A percentile compares a stretch with the other conserved stretches of the same genome.
phyloP scores from a whole-genome alignment of 2,113 vertebrate species.

The Vombatus ursinus region DNA sequence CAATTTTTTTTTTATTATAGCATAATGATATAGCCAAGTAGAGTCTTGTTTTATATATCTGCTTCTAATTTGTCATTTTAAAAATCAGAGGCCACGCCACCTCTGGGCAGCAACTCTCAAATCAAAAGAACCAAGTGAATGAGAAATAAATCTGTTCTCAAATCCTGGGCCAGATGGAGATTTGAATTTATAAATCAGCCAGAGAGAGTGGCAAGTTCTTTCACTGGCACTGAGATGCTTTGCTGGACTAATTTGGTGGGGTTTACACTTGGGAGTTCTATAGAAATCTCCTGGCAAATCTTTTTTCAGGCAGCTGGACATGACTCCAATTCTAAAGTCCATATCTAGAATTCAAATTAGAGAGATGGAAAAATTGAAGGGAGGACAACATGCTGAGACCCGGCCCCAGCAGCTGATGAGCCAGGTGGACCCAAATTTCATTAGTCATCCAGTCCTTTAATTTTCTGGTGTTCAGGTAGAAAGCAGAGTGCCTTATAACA shows the following conservation, averaged over 20 bases:
- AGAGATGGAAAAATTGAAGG: constrained; percentile 14
- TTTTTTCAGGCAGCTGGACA: not conserved
- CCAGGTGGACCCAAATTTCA: not conserved
- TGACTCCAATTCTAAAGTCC: not conserved
- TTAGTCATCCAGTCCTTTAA: not conserved
- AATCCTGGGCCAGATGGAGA: constrained; percentile 1
- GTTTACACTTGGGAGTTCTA: not conserved
- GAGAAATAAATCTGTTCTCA: constrained; percentile 24
- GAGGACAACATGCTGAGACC: not conserved
- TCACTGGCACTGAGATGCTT: constrained; percentile 10
- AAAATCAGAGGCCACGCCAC: constrained; percentile 23
- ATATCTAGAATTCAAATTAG: not conserved
- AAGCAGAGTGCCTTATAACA: too few relatives aligned
- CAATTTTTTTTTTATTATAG: not conserved
- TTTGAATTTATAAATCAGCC: constrained; percentile 13
- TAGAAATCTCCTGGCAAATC: not conserved
- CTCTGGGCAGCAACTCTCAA: constrained; percentile 31
- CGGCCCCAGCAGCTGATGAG: not conserved
- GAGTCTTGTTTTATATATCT: not conserved
- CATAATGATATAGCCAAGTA: not conserved
- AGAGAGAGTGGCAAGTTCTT: not conserved
- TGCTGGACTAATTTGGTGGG: constrained; percentile 8
- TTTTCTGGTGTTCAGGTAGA: not conserved
- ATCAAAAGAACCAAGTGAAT: constrained; percentile 27
- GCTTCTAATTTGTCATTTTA: constrained; percentile 47